A percentile compares a stretch with the other conserved stretches of the same genome.
phyloP scores from a whole-genome alignment of 2,888 invertebrate species.

The Merodon equestris region DNA sequence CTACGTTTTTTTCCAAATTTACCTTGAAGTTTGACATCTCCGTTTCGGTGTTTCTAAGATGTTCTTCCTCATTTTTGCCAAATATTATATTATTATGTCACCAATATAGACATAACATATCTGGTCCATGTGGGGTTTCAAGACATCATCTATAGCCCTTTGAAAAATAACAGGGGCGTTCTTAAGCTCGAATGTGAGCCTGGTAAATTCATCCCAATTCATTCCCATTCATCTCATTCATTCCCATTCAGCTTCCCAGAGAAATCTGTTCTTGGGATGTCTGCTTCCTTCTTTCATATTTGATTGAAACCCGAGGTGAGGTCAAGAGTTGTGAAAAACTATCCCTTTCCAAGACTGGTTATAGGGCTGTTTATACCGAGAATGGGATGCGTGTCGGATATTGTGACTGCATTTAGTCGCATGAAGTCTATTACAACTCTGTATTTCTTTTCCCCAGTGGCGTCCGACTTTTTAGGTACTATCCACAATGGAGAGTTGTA shows the following conservation, averaged over 20 bases:
- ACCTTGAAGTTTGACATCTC: background rate
- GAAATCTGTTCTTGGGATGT: conserved; percentile 12
- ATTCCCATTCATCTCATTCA: too few species aligned
- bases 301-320: conserved; percentile 23
- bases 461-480: background rate
- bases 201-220: too few species aligned
- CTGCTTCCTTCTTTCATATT: conserved; percentile 21
- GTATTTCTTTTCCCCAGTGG: conserved; percentile 1
- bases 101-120: background rate
- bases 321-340: conserved; percentile 28
- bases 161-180: too few species aligned
- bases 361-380: conserved; percentile 11
- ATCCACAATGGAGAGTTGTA: too few species aligned
- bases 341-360: conserved; percentile 16
- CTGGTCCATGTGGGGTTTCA: conserved; percentile 8
- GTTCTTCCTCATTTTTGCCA: conserved; percentile 1
- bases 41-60: background rate
- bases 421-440: conserved; percentile 10
- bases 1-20: too few species aligned
- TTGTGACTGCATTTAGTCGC: too few species aligned
- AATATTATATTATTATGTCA: background rate
- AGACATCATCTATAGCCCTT: conserved; percentile 66
- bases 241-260: too few species aligned
- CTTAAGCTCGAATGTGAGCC: background rate
- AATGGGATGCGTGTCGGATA: too few species aligned